phyloP scores from a whole-genome alignment of 2,797 vertebrate genomes.

The Esox lucius region DNA sequence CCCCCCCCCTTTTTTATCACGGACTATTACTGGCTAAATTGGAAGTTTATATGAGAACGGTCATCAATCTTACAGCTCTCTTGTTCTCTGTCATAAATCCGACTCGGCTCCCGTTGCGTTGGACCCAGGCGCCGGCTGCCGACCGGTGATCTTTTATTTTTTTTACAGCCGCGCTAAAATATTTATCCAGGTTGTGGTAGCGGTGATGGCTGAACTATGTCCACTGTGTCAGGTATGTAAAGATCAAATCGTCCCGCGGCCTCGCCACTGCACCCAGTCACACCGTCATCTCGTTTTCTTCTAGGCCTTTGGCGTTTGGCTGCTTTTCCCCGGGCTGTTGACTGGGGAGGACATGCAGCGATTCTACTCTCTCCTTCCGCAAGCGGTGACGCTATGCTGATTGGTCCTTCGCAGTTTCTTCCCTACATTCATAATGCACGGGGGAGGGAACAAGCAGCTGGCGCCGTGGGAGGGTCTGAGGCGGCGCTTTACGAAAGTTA shows the following conservation, averaged over 20 bases:
- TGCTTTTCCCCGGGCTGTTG: not conserved
- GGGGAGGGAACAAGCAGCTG: not conserved
- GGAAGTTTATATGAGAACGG: slow-evolving; percentile 31
- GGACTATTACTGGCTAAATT: slow-evolving; percentile 38
- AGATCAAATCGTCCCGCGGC: slow-evolving; percentile 39
- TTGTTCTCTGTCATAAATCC: slow-evolving; percentile 54
- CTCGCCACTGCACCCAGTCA: slow-evolving; percentile 15
- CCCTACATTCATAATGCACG: slow-evolving; percentile 26
- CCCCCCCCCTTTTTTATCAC: slow-evolving; percentile 33
- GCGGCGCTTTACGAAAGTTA: slow-evolving; percentile 28
- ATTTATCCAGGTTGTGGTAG: slow-evolving; percentile 60
- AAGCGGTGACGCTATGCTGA: not conserved
- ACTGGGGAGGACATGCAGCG: not conserved
- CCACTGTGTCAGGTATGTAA: slow-evolving; percentile 35
- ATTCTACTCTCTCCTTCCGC: not conserved
- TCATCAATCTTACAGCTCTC: slow-evolving; percentile 49
- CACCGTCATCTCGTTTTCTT: not conserved
- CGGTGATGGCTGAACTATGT: slow-evolving; percentile 48
- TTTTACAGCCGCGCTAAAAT: slow-evolving; percentile 61
- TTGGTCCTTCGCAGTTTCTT: slow-evolving; percentile 1
- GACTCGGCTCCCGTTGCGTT: slow-evolving; percentile 30
- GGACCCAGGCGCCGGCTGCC: slow-evolving; percentile 27
- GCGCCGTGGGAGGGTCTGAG: slow-evolving; percentile 23
- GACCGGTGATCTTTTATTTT: slow-evolving; percentile 56
- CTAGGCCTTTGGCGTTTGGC: not conserved